Base-by-base conservation (phyloP, 2,888 invertebrate genomes). In the Ochropleura plecta region DNA sequence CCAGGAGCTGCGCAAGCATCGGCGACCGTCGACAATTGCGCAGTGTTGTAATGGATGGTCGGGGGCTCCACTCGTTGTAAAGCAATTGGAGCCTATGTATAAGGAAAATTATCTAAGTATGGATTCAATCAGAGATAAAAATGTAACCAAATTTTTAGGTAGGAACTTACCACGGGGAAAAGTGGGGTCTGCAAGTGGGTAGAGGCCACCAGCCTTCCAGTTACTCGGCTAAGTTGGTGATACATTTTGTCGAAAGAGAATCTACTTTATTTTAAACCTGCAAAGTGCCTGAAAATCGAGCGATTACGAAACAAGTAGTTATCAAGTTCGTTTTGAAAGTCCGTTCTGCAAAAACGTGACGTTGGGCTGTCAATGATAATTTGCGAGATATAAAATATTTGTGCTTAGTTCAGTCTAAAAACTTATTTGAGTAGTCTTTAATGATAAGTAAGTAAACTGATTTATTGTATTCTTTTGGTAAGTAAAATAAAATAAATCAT, bases 221-320 rank as follows among this genome's bases (percentile, higher is more conserved):
- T 93, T 67, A 94, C 83, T 93, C 90, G 94, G 91, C 93, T 93
- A 57, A 96, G 90, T 92, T 96, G 96, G 86, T 96, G 95, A 88
- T 95, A 96, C 96, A 96, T 96, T 90, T 93, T 94, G 74, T 55
- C 60, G 42, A 57, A 82, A 60, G 51, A 78, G 77, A 80, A 79
- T 78, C 76, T 74, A 84, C 82, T 83, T 84, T 75, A 77, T 63
- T 74, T 75, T 64, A 81, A 68, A 77, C 73, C 78, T 77, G 81
- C 83, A 83, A 76, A 86, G 85, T 87, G 85, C 79, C 87, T 88
- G 84, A 90, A 92, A 92, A 89, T 89, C 87, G 88, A 93, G 88
- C 90, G 94, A 91, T 95, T 95, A 95, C 95, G 95, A 95, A 96
- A 96, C 96, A 95, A 94, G 92, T 93, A 93, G 89, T 90, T 89